Conservation (phyloP, 2,113 vertebrate genomes). For the Capricornis sumatraensis region DNA sequence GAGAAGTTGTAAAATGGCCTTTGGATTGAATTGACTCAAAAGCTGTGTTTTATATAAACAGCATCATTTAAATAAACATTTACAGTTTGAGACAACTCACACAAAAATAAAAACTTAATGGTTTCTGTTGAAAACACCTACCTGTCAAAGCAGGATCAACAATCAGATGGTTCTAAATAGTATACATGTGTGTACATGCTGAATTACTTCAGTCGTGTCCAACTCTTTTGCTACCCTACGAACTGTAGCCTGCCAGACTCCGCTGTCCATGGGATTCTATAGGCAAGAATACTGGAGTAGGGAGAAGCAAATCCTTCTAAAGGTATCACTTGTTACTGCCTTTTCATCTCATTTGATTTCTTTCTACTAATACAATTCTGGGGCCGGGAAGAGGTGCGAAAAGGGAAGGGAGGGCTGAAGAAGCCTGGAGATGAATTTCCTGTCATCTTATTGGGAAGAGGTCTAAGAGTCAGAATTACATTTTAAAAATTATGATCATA, state of each 20-base stretch:
- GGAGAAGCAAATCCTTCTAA: background rate
- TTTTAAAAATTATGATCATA: background rate
- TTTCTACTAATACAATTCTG: background rate
- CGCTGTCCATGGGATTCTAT: background rate
- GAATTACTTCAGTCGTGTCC: accelerated
- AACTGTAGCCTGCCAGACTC: background rate
- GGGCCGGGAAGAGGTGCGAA: accelerated
- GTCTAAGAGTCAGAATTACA: background rate
- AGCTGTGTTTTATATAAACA: background rate
- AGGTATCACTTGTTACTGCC: background rate
- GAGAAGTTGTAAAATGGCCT: background rate
- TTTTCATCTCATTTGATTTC: background rate
- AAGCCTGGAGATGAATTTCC: background rate
- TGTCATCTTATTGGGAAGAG: background rate
- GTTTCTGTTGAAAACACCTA: background rate
- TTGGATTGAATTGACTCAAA: background rate
- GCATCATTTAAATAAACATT: background rate
- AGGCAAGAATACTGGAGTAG: background rate
- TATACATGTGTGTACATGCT: background rate
- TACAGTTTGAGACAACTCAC: background rate
- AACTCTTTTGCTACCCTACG: background rate
- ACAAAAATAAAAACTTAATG: background rate
- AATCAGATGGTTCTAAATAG: background rate
- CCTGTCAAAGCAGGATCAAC: background rate
- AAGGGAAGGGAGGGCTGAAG: background rate